Conservation (phyloP, 2,888 invertebrate species). For the Agonopterix heracliana region DNA sequence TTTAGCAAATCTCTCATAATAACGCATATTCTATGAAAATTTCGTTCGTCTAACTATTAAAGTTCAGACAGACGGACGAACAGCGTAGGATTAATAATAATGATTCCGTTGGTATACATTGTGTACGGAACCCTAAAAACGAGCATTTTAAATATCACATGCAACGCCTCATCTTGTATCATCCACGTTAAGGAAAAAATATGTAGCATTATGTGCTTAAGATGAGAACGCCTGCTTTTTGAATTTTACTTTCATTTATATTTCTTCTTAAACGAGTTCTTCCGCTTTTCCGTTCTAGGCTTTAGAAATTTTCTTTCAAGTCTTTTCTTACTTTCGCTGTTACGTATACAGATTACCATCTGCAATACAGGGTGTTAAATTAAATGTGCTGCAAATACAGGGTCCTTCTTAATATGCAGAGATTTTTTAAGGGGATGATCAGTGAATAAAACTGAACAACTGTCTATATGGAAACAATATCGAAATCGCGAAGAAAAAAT, state of each 20-base stretch:
- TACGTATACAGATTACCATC: too few species aligned
- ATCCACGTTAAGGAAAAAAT: slow-evolving; percentile 27
- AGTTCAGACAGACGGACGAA: not conserved
- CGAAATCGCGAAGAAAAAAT: too few species aligned
- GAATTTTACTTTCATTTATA: slow-evolving; percentile 24
- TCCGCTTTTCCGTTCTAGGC: slow-evolving; percentile 12
- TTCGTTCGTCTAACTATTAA: not conserved
- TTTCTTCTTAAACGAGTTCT: slow-evolving; percentile 19
- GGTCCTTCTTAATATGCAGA: too few species aligned
- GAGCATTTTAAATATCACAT: slow-evolving; percentile 21
- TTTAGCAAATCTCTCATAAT: too few species aligned
- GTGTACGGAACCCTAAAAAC: not conserved
- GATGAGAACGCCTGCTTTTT: slow-evolving; percentile 19
- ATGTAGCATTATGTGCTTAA: slow-evolving; percentile 27
- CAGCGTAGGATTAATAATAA: not conserved
- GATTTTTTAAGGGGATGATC: too few species aligned
- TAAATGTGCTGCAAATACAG: too few species aligned
- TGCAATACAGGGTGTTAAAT: too few species aligned
- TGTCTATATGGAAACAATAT: too few species aligned
- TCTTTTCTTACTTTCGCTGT: too few species aligned
- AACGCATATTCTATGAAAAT: not conserved
- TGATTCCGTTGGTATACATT: not conserved
- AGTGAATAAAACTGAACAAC: too few species aligned
- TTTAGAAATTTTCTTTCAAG: slow-evolving; percentile 8
- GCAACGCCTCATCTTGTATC: slow-evolving; percentile 20